Evolutionary conservation across 2,888 invertebrate genomes (phyloP), one percentile per base, ranked within the genome.

Genomic region (Oscheius sp.): DNA sequence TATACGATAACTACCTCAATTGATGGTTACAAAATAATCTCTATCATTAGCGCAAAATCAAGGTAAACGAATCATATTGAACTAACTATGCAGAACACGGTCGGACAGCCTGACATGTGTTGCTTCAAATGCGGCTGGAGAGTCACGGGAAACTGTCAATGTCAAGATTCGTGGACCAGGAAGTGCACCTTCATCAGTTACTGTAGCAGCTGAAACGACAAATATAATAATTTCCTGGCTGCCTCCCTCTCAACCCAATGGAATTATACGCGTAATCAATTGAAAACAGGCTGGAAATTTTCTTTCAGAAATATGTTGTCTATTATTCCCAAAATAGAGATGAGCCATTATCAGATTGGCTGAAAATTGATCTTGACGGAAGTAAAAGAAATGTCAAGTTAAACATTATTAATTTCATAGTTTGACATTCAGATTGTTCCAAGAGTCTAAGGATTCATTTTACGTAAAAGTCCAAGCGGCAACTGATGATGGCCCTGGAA

Each of bases 241-340:
- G 49, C 75, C 75, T 22, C 80, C 80, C 12, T 70, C 73, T 1
- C 72, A 75, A 44, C 73, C 77, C 1, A 80, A 80, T 63, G 80
- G 80, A 33, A 38, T 65, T 12, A 77, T 80, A 28, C 74, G 71
- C 50, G 80, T 80, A 47, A 14, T 44, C 33, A 33, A 14, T 12
- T 49, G 12, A n/a, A 26, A 8, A 30, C 22, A 47, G 8, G 8
- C 8, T 22, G n/a, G 8, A 6, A 28, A 33, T 12, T 33, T 45
- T 47, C 9, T 36, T 72, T 33, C 62, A 79, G 79, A 75, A 73
- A 49, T 79, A 75, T 54, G 74, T 79, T 0, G 73, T 79, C 20
- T 79, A 79, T 51, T 67, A 77, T 63, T 75, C 77, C 1, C 41
- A 68, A 30, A 72, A 74, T 36, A 68, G 70, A 28, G 73, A 75